Conservation (phyloP, 2,113 vertebrate genomes). For the Clarias macrocephalus region DNA sequence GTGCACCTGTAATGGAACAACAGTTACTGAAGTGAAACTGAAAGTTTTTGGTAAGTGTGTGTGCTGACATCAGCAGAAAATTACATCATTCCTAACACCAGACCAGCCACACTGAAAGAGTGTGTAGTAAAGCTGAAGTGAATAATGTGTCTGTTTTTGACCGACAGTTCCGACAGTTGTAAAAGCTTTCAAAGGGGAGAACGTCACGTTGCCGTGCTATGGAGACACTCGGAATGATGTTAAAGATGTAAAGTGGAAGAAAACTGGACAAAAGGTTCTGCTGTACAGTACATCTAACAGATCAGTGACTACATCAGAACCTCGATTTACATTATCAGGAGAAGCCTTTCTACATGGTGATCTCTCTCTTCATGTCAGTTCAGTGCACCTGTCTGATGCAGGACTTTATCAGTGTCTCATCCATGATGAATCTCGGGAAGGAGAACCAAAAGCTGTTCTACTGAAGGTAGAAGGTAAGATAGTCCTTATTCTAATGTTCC, state of each 20-base stretch:
- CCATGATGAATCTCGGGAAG: neutral
- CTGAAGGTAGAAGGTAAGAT: constrained; percentile 12
- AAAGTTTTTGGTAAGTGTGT: neutral
- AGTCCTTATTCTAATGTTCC: too few species aligned
- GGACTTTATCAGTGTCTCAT: constrained; percentile 13
- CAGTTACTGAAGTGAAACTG: neutral
- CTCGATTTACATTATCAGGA: neutral
- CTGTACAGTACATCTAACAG: neutral
- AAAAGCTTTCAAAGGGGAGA: neutral
- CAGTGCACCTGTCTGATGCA: neutral
- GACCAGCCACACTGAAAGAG: neutral
- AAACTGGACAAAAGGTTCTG: neutral
- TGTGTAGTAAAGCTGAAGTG: neutral
- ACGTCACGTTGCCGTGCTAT: constrained; percentile 8
- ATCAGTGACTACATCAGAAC: neutral
- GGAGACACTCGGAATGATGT: neutral
- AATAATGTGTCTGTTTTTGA: neutral
- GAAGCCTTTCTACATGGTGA: neutral
- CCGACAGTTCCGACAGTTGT: neutral
- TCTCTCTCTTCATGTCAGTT: constrained; percentile 3
- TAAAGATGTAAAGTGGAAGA: constrained; percentile 7
- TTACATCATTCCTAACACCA: neutral
- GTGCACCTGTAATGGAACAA: constrained; percentile 1
- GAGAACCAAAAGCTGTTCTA: neutral
- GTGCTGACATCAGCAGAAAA: neutral